Percentiles rank a stretch among this genome's conserved stretches.
phyloP scores from a whole-genome alignment of 2,797 vertebrate species.

The Phalanger gymnotis region DNA sequence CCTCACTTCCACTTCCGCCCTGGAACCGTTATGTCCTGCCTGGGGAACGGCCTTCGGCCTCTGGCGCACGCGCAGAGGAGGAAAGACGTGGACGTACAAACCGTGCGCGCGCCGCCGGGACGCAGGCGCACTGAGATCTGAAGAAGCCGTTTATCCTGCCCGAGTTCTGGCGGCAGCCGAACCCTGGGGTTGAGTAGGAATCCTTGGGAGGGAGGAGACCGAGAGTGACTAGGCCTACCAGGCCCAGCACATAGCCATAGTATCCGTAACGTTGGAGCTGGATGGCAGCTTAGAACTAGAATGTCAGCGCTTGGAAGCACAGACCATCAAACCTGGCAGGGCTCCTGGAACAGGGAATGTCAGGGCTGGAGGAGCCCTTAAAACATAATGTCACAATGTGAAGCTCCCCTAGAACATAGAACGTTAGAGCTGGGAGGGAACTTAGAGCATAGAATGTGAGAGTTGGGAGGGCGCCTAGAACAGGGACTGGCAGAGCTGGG shows the following conservation, averaged over 20 bases:
- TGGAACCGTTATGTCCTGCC: constrained; percentile 75
- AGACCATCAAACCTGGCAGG: fast-evolving
- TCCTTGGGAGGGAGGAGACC: background rate
- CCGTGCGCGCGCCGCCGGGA: constrained; percentile 14
- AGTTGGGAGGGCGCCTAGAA: too few relatives aligned
- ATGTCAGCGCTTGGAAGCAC: background rate
- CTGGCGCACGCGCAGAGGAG: constrained; percentile 36
- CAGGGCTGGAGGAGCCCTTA: too few relatives aligned
- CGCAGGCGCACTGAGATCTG: background rate
- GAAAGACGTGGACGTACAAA: background rate
- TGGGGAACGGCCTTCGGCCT: background rate
- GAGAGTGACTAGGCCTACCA: background rate
- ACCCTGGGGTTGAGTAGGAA: fast-evolving
- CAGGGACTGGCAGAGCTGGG: too few relatives aligned
- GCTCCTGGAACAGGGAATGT: background rate
- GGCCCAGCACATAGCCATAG: background rate
- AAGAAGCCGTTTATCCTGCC: fast-evolving
- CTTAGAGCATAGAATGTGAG: too few relatives aligned
- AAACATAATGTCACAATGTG: too few relatives aligned
- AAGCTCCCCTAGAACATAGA: too few relatives aligned
- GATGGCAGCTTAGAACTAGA: background rate
- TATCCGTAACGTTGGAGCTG: background rate
- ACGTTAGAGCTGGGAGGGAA: too few relatives aligned
- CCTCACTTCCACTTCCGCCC: constrained; percentile 69
- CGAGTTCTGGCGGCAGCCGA: background rate